These are phyloP conservation scores for Anaspis maculata DNA, from an alignment of 2,888 invertebrate genomes.

Conservation along the genomic window DNA sequence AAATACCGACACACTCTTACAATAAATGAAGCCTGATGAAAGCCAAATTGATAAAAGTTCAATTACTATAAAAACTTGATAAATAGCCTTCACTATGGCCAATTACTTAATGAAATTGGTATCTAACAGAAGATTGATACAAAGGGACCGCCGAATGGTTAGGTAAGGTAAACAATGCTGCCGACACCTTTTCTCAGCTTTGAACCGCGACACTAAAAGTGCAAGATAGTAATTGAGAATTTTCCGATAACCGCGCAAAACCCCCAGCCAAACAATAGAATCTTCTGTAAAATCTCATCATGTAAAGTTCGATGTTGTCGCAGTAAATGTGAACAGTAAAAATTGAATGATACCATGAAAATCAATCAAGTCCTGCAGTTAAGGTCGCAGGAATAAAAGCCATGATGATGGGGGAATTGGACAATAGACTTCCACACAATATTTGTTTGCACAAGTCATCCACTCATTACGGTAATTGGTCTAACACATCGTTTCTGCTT, in stretches of 20 bases:
- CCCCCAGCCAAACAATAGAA: not conserved
- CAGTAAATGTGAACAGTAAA: too few relatives aligned
- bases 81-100: slow-evolving; percentile 1
- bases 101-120: slow-evolving; percentile 9
- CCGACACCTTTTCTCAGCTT: slow-evolving; percentile 1
- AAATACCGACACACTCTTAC: too few relatives aligned
- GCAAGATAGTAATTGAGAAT: not conserved
- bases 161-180: slow-evolving; percentile 7
- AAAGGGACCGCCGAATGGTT: slow-evolving; percentile 1
- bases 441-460: slow-evolving; percentile 30
- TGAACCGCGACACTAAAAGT: not conserved
- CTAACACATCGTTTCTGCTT: slow-evolving; percentile 13
- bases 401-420: slow-evolving; percentile 12
- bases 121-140: slow-evolving; percentile 1
- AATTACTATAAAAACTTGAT: slow-evolving; percentile 8
- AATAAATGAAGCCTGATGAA: too few relatives aligned
- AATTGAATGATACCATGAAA: slow-evolving; percentile 3
- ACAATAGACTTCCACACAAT: slow-evolving; percentile 23
- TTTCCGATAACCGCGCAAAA: not conserved
- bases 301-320: too few relatives aligned
- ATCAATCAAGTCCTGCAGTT: slow-evolving; percentile 7
- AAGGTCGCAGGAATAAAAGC: slow-evolving; percentile 7
- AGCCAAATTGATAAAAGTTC: too few relatives aligned
- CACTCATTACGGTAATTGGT: slow-evolving; percentile 32
- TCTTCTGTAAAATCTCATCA: not conserved